Percentiles rank a stretch among this genome's conserved stretches.
phyloP scores from a whole-genome alignment of 1,140 invertebrate species.

The Nephotettix cincticeps region DNA sequence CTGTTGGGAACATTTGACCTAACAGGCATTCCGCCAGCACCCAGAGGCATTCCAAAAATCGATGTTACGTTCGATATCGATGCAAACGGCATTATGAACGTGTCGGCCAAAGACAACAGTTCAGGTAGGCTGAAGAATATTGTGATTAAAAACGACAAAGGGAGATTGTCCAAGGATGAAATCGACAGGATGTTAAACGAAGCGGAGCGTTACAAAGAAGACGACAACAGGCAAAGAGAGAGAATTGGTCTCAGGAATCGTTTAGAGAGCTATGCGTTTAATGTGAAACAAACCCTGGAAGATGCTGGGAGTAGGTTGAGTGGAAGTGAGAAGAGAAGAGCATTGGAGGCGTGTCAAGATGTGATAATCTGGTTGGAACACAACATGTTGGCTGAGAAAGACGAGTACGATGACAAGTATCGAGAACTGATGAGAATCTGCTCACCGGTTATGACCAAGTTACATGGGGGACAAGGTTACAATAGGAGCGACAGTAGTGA shows the following conservation, averaged over 20 bases:
- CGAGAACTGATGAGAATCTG: constrained; percentile 71
- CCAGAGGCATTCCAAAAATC: constrained; percentile 49
- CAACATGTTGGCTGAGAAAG: constrained; percentile 69
- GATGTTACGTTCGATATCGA: constrained; percentile 63
- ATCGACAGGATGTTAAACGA: constrained; percentile 66
- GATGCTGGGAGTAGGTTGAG: constrained; percentile 45
- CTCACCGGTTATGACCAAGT: constrained; percentile 72
- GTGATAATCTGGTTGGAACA: constrained; percentile 60
- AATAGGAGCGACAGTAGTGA: constrained; percentile 46
- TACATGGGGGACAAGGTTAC: constrained; percentile 58
- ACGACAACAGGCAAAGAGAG: constrained; percentile 57
- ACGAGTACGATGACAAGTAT: constrained; percentile 72
- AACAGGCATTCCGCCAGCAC: constrained; percentile 63
- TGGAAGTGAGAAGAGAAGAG: constrained; percentile 45
- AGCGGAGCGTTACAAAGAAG: constrained; percentile 61
- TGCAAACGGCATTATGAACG: constrained; percentile 69
- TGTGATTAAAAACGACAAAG: constrained; percentile 59
- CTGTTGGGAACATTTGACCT: constrained; percentile 77
- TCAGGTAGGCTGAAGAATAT: constrained; percentile 55
- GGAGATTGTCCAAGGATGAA: constrained; percentile 55
- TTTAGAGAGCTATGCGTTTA: constrained; percentile 71
- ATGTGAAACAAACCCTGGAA: constrained; percentile 58
- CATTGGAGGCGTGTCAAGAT: constrained; percentile 48
- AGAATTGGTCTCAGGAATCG: constrained; percentile 63
- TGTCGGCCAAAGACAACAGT: constrained; percentile 56